phyloP scores from a whole-genome alignment of 2,888 invertebrate species.

The Drosophila demipolita region DNA sequence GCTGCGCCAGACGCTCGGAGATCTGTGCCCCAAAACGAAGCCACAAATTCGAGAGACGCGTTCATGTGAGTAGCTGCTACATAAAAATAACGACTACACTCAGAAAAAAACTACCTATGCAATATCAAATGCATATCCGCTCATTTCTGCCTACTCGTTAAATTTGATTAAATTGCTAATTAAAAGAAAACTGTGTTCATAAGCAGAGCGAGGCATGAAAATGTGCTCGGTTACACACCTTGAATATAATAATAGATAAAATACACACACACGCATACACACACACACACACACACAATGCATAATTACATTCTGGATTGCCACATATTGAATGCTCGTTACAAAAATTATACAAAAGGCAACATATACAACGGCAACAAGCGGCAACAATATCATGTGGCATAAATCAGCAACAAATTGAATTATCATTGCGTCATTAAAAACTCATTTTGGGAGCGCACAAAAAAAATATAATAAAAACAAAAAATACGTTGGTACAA shows the following conservation, averaged over 20 bases:
- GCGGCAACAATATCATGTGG: slow-evolving; percentile 45
- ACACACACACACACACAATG: slow-evolving; percentile 23
- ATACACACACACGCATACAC: slow-evolving; percentile 21
- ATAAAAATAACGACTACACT: no score
- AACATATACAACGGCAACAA: slow-evolving; percentile 2
- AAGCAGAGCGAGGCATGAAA: not conserved
- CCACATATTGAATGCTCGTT: slow-evolving; percentile 72
- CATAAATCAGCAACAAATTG: slow-evolving; percentile 80
- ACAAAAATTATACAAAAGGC: slow-evolving; percentile 14
- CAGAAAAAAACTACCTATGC: not conserved
- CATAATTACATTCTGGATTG: slow-evolving; percentile 64
- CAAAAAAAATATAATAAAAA: slow-evolving; percentile 4
- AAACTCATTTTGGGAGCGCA: slow-evolving; percentile 69
- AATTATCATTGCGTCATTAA: slow-evolving; percentile 81
- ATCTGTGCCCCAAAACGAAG: slow-evolving; percentile 92
- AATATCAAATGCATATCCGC: slow-evolving; percentile 18
- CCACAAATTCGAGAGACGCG: slow-evolving; percentile 90
- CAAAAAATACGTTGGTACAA: slow-evolving; percentile 7
- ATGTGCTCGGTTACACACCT: slow-evolving; percentile 26
- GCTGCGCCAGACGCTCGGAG: slow-evolving; percentile 90
- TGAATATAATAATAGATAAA: slow-evolving; percentile 11
- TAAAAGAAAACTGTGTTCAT: slow-evolving; percentile 24
- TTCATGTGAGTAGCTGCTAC: slow-evolving; percentile 89
- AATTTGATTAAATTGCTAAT: slow-evolving; percentile 22
- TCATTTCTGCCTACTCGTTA: not conserved